Evolutionary conservation across 2,797 vertebrate genomes (phyloP).

Genomic region (Peromyscus aztecus): DNA sequence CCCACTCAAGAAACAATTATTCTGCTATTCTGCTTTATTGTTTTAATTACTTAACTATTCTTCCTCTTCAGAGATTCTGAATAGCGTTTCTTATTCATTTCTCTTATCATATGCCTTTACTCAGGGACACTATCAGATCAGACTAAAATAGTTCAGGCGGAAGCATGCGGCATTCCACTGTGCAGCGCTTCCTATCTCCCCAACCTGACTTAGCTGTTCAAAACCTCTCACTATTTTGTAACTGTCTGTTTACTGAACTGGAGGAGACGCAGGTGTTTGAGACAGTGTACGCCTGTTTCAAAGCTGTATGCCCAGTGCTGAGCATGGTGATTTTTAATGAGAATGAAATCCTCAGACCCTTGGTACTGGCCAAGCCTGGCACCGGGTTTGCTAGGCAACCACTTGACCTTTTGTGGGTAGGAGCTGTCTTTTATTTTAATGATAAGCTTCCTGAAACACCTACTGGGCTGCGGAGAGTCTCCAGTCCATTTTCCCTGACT

Average conservation of each 20-base stretch:
- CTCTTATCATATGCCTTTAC: neutral
- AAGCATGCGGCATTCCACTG: neutral
- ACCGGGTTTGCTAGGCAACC: slow-evolving; percentile 39
- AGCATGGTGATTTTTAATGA: neutral
- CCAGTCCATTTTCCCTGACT: neutral
- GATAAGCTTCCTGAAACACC: slow-evolving; percentile 30
- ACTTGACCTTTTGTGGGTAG: slow-evolving; percentile 33
- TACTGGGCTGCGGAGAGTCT: slow-evolving; percentile 49
- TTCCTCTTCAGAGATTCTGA: neutral
- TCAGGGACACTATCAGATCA: neutral
- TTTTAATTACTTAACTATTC: neutral
- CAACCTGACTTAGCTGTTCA: slow-evolving; percentile 28
- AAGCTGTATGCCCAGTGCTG: neutral
- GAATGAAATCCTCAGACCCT: slow-evolving; percentile 42
- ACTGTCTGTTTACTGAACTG: slow-evolving; percentile 42
- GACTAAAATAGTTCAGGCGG: neutral
- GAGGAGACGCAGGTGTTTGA: slow-evolving; percentile 7
- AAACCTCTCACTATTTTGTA: slow-evolving; percentile 21
- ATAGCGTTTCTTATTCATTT: neutral
- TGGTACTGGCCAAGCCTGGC: neutral
- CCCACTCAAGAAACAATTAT: neutral
- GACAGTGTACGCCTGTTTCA: neutral
- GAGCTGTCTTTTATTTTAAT: slow-evolving; percentile 31
- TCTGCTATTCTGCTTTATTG: neutral
- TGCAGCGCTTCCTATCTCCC: neutral